A percentile compares a stretch with the other conserved stretches of the same genome.
Evolutionary conservation across 1,140 invertebrate genomes (phyloP).

Genomic region (Drosophila oshimai): DNA sequence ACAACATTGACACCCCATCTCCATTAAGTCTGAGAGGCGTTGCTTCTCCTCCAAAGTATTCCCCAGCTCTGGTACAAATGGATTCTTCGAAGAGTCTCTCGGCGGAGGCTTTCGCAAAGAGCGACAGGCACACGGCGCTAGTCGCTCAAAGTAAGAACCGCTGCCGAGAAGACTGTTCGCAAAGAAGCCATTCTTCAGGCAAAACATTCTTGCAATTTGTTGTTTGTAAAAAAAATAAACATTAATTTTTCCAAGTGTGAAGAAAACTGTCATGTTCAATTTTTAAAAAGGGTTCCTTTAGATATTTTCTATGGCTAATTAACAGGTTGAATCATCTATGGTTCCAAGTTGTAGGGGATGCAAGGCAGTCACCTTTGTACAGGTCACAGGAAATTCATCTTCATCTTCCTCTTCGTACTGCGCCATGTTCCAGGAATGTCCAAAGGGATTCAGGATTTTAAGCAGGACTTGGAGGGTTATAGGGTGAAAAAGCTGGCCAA

Average conservation of each 20-base stretch:
- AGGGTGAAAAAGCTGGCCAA: not conserved
- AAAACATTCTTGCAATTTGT: not conserved
- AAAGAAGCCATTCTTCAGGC: slow-evolving; percentile 12
- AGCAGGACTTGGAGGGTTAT: not conserved
- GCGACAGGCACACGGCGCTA: not conserved
- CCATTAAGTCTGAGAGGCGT: not conserved
- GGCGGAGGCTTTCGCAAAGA: not conserved
- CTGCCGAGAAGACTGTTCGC: slow-evolving; percentile 1
- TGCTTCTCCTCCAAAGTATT: not conserved
- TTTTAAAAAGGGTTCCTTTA: not conserved
- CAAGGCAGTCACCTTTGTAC: not conserved
- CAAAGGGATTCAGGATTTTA: slow-evolving; percentile 9
- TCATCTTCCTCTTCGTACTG: not conserved
- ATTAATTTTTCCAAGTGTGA: slow-evolving; percentile 1
- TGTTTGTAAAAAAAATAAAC: not conserved
- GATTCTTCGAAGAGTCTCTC: not conserved
- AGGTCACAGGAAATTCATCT: not conserved
- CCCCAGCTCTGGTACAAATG: not conserved
- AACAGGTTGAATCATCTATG: not conserved
- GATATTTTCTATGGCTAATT: too few relatives aligned
- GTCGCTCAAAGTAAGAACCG: not conserved
- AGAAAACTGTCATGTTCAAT: slow-evolving; percentile 10
- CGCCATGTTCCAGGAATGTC: slow-evolving; percentile 18
- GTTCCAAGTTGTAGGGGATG: not conserved
- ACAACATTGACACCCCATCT: not conserved